Percentiles rank a stretch among this genome's conserved stretches.
These are phyloP conservation scores for Morinoia aosen DNA, from an alignment of 2,888 invertebrate species.

Conservation along the genomic window DNA sequence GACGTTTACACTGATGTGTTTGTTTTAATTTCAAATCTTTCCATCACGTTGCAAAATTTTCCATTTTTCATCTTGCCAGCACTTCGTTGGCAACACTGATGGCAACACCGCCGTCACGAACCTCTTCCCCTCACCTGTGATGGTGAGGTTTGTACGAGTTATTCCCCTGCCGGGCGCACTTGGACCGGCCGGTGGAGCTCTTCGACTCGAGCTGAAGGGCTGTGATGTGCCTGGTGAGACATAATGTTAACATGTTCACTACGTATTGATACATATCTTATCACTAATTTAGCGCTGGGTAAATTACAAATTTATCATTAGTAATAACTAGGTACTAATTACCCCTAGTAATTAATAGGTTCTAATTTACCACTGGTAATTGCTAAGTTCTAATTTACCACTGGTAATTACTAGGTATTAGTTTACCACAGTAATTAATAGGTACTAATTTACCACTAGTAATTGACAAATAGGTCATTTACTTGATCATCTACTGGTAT, in stretches of 20 bases:
- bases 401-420: no score
- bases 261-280: not conserved
- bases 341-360: no score
- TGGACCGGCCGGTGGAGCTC: conserved; percentile 69
- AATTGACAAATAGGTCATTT: no score
- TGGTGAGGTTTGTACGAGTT: conserved; percentile 70
- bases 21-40: not conserved
- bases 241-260: not conserved
- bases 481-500: no score
- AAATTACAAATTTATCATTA: no score
- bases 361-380: no score
- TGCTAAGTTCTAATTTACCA: no score
- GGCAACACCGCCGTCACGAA: conserved; percentile 69
- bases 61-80: conserved; percentile 67
- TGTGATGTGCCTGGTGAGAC: conserved; percentile 68
- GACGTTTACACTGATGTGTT: no score
- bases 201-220: conserved; percentile 71
- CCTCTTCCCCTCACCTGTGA: conserved; percentile 70
- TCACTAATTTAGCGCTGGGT: no score
- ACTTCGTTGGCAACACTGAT: conserved; percentile 70
- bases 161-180: conserved; percentile 69
- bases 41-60: not conserved
- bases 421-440: no score
- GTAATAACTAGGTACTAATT: no score
- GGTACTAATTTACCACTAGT: no score